Base-by-base conservation (phyloP, 2,797 vertebrate genomes). In the Sebastiscus albofasciatus region DNA sequence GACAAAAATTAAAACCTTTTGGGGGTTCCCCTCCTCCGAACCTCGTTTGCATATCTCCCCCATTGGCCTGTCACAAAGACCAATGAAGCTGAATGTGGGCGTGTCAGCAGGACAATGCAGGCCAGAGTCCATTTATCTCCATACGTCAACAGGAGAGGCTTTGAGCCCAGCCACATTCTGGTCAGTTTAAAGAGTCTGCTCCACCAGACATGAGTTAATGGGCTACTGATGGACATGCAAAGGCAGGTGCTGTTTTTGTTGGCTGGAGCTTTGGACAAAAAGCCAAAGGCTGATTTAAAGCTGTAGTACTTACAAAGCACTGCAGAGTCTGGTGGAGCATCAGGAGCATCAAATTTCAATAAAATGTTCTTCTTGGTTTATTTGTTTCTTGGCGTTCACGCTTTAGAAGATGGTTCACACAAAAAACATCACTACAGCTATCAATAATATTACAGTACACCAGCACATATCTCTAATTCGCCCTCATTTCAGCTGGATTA, bases 61-160 rank as follows among this genome's bases (percentile, higher is more conserved):
- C 85, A 82, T 74, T 75, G 77, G 85, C 72, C 80, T 89, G 85
- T 90, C 93, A 92, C 89, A 86, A 73, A 89, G 92, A 87, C 79
- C 94, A 92, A 89, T 93, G 91, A 87, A 87, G 90, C 56, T 89
- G 83, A 93, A 93, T 88, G 89, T 79, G 34, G 88, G 89, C 77
- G 79, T 93, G 93, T 90, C 83, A 61, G 80, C 59, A 75, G 88
- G 85, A 95, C 92, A 95, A 95, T 92, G 84, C 67, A 56, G 86
- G 79, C 84, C 62, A 65, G 83, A 93, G 86, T 93, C 92, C 86
- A 94, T 95, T 94, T 93, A 92, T 95, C 91, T 93, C 89, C 85
- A 95, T 93, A 92, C 85, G 77, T 95, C 91, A 94, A 90, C 87
- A 89, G 83, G 72, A 72, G 82, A 84, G 72, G 87, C 86, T 90